These are phyloP conservation scores for Cryptoblepharus egeriae DNA, from an alignment of 2,797 vertebrate genomes.

Conservation along the genomic window DNA sequence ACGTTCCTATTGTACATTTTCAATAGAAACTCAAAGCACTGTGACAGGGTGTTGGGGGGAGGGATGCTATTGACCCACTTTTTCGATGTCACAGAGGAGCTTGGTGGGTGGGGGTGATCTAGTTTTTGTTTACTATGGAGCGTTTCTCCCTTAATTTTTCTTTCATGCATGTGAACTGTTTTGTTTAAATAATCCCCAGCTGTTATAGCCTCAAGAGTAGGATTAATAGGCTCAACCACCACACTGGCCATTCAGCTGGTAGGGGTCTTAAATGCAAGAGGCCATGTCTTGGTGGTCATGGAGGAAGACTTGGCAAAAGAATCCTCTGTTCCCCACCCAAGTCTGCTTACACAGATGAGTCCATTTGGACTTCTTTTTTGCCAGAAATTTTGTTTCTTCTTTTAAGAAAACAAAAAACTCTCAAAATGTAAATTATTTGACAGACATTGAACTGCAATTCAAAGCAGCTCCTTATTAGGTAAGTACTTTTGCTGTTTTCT, in stretches of 20 bases:
- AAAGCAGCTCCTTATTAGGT: conserved; percentile 21
- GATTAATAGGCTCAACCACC: conserved; percentile 60
- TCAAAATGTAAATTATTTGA: background rate
- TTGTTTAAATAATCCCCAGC: conserved; percentile 64
- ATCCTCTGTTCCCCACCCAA: background rate
- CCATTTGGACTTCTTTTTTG: conserved; percentile 38
- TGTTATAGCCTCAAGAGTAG: conserved; percentile 58
- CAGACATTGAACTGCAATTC: conserved; percentile 1
- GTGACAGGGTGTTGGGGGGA: conserved; percentile 58
- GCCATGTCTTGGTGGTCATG: background rate
- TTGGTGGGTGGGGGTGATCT: conserved; percentile 39
- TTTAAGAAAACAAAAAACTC: conserved; percentile 10
- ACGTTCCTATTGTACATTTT: conserved; percentile 69
- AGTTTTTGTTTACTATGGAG: conserved; percentile 49
- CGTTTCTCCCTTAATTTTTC: conserved; percentile 49
- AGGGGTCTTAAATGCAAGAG: conserved; percentile 37
- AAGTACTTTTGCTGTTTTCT: conserved; percentile 2
- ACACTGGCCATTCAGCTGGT: conserved; percentile 42
- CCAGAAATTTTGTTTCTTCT: background rate
- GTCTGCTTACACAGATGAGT: conserved; percentile 15
- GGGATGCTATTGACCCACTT: conserved; percentile 67
- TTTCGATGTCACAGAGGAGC: conserved; percentile 37
- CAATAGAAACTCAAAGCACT: conserved; percentile 70
- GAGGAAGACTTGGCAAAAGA: conserved; percentile 12
- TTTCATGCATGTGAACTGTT: conserved; percentile 43